Conservation (phyloP, 2,888 invertebrate species). For the Aspidapion aeneum region DNA sequence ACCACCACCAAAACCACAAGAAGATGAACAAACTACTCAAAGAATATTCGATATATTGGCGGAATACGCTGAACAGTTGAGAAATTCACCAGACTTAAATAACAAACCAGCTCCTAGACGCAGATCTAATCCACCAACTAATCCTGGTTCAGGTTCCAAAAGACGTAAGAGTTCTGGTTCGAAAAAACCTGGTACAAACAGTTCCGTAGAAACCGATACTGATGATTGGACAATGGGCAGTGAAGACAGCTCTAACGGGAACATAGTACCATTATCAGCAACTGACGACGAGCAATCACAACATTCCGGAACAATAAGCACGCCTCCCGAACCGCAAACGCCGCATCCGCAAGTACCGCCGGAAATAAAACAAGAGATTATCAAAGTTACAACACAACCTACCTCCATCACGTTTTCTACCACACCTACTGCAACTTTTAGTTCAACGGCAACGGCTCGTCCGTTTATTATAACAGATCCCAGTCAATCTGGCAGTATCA, state of each 20-base stretch:
- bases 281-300: conserved; percentile 56
- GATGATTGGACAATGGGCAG: conserved; percentile 73
- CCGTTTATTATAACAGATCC: conserved; percentile 41
- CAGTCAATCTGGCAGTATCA: conserved; percentile 50
- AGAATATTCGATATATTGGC: conserved; percentile 75
- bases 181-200: conserved; percentile 49
- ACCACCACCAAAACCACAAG: conserved; percentile 70
- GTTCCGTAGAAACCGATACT: conserved; percentile 46
- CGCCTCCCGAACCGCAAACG: conserved; percentile 33
- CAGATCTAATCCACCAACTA: conserved; percentile 69
- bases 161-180: conserved; percentile 62
- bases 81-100: conserved; percentile 75
- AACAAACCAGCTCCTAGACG: conserved; percentile 78
- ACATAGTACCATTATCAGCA: conserved; percentile 52
- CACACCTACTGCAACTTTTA: conserved; percentile 20
- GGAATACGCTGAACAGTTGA: conserved; percentile 74
- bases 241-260: conserved; percentile 72
- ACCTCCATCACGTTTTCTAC: conserved; percentile 20
- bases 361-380: background rate
- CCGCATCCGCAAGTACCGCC: conserved; percentile 17
- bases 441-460: background rate
- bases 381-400: conserved; percentile 36
- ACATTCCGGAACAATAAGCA: conserved; percentile 30
- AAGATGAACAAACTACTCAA: conserved; percentile 78
- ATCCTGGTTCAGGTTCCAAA: conserved; percentile 66